phyloP scores from a whole-genome alignment of 2,113 vertebrate species.

The Alectura lathami region DNA sequence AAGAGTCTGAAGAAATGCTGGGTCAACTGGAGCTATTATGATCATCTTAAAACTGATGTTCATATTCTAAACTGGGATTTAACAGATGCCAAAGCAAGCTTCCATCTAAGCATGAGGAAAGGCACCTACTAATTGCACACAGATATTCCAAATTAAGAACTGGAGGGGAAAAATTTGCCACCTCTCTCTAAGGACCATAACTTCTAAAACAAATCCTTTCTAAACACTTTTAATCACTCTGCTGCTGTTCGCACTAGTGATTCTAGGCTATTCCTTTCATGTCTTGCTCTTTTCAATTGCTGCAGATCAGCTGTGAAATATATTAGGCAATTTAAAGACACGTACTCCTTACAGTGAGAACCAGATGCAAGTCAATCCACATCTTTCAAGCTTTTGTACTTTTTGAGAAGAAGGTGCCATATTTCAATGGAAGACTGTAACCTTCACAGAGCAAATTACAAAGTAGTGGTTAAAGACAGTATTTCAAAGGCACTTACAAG shows the following conservation, averaged over 20 bases:
- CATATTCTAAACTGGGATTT: background rate
- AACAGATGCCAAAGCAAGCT: background rate
- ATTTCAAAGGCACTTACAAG: slow-evolving; percentile 34
- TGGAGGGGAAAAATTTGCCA: background rate
- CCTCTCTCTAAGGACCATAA: background rate
- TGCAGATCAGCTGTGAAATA: slow-evolving; percentile 21
- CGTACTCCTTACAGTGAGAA: slow-evolving; percentile 16
- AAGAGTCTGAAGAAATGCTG: background rate
- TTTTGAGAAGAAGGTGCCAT: background rate
- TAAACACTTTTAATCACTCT: slow-evolving; percentile 42
- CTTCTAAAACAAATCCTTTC: background rate
- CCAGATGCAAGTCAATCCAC: slow-evolving; percentile 15
- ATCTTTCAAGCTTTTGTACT: slow-evolving; percentile 52
- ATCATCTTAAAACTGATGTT: background rate
- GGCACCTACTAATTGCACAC: background rate
- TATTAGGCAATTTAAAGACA: slow-evolving; percentile 48
- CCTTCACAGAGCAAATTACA: slow-evolving; percentile 21
- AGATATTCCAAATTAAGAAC: background rate
- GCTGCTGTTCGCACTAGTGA: background rate
- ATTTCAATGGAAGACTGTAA: slow-evolving; percentile 28
- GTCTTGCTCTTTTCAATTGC: slow-evolving; percentile 6
- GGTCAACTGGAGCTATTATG: fast-evolving
- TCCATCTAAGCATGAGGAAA: background rate
- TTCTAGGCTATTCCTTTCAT: slow-evolving; percentile 18
- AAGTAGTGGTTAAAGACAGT: background rate